These are phyloP conservation scores for Leptinotarsa haldemani DNA, from an alignment of 2,888 invertebrate genomes.

Conservation along the genomic window DNA sequence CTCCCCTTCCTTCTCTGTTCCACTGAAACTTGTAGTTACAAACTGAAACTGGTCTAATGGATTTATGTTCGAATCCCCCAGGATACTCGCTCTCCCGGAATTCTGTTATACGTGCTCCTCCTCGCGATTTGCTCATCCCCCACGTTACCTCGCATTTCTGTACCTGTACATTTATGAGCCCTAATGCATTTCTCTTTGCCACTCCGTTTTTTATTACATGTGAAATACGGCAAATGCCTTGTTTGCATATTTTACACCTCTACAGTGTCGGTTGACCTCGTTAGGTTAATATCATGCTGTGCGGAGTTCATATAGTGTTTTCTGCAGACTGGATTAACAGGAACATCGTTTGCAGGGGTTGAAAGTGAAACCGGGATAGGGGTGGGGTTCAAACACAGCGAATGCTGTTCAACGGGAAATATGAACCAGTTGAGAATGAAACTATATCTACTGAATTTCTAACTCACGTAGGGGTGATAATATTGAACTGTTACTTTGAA, in stretches of 20 bases:
- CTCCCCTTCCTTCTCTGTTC: not conserved
- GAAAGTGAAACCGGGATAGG: not conserved
- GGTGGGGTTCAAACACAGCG: not conserved
- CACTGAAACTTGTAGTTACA: not conserved
- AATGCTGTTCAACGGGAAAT: too few relatives aligned
- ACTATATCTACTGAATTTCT: too few relatives aligned
- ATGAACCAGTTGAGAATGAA: too few relatives aligned
- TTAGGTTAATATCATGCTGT: not conserved
- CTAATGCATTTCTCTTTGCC: constrained; percentile 12
- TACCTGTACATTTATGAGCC: constrained; percentile 6
- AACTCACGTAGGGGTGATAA: too few relatives aligned
- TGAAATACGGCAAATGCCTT: constrained; percentile 14
- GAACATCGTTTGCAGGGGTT: not conserved
- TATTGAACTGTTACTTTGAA: too few relatives aligned
- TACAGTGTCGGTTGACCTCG: constrained; percentile 5
- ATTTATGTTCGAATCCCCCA: not conserved
- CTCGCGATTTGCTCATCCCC: not conserved
- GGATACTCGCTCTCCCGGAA: not conserved
- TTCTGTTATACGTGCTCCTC: not conserved
- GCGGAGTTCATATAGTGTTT: not conserved
- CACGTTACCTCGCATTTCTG: not conserved
- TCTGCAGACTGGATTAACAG: constrained; percentile 1
- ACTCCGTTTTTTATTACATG: not conserved
- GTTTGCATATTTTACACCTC: constrained; percentile 15
- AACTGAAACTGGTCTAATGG: constrained; percentile 5